Evolutionary conservation across 2,113 vertebrate species (phyloP).

Genomic region (Natator depressus): DNA sequence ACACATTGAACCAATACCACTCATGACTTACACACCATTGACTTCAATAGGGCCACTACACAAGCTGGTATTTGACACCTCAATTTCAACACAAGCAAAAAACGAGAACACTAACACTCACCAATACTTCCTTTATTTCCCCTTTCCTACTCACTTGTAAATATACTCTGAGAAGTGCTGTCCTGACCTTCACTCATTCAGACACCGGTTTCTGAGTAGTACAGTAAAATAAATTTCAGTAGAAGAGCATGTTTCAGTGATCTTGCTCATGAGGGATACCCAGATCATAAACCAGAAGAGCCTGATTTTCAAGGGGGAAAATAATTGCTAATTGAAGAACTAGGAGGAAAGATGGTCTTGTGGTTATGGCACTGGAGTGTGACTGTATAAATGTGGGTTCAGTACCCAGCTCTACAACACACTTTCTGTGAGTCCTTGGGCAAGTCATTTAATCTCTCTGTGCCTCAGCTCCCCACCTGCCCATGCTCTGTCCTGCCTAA

Average conservation of each 20-base stretch:
- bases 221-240: background rate
- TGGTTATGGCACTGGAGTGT: rapidly evolving
- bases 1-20: background rate
- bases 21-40: rapidly evolving
- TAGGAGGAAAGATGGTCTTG: background rate
- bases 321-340: background rate
- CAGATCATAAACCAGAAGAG: background rate
- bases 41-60: background rate
- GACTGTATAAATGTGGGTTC: rapidly evolving
- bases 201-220: background rate
- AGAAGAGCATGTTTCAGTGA: background rate
- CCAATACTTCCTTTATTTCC: background rate
- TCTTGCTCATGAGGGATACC: background rate
- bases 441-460: background rate
- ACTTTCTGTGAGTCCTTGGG: background rate
- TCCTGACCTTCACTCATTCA: background rate
- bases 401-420: background rate
- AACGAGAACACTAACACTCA: background rate
- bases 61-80: background rate
- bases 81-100: background rate
- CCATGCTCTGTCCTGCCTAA: background rate
- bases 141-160: background rate
- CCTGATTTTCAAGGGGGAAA: background rate
- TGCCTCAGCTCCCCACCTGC: background rate
- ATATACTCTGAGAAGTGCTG: background rate